Conservation (phyloP, 2,113 vertebrate genomes). For the Cricetomys ansorgei region DNA sequence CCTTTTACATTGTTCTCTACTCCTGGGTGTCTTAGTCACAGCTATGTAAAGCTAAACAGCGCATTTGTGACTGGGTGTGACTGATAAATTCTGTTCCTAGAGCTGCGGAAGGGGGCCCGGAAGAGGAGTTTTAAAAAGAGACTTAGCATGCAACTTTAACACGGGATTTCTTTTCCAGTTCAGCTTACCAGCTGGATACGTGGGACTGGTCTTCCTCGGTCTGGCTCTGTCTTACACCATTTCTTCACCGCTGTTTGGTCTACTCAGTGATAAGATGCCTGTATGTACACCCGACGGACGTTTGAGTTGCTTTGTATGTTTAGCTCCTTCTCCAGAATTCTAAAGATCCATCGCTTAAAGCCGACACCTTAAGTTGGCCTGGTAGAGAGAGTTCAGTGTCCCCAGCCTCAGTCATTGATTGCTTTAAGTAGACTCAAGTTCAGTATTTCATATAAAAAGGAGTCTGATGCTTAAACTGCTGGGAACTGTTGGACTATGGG, state of each 20-base stretch:
- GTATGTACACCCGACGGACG: constrained; percentile 86
- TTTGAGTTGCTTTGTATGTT: not conserved
- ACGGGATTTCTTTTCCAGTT: constrained; percentile 87
- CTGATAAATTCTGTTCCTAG: not conserved
- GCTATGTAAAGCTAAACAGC: not conserved
- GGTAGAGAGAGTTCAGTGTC: not conserved
- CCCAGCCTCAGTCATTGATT: not conserved
- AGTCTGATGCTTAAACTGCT: not conserved
- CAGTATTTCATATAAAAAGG: not conserved
- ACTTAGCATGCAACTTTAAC: not conserved
- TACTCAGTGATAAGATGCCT: constrained; percentile 93
- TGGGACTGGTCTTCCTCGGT: constrained; percentile 95
- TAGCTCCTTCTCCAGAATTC: not conserved
- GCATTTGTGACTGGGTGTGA: not conserved
- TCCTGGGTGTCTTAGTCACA: not conserved
- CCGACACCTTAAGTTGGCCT: not conserved
- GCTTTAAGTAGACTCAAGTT: not conserved
- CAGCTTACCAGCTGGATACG: constrained; percentile 89
- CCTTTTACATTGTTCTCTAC: not conserved
- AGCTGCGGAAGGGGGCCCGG: not conserved
- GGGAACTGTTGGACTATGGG: not conserved
- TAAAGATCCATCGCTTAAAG: not conserved
- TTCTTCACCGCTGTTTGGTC: constrained; percentile 93
- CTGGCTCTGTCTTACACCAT: constrained; percentile 92
- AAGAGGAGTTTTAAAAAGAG: not conserved